Percentiles rank a stretch among this genome's conserved stretches.
Evolutionary conservation across 1,140 invertebrate genomes (phyloP).

Genomic region (Eulimnadia texana): DNA sequence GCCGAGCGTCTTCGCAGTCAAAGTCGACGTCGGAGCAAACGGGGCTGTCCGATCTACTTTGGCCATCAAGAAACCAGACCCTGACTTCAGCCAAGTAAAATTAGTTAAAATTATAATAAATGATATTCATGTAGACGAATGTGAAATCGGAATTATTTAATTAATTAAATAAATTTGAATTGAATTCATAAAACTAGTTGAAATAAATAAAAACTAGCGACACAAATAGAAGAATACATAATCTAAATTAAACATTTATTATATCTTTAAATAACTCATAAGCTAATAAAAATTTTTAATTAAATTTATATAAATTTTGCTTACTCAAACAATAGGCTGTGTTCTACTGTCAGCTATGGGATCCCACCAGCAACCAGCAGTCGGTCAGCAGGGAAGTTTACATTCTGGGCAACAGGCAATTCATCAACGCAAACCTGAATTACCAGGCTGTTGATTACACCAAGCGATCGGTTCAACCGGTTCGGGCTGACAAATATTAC

Average conservation of each 20-base stretch:
- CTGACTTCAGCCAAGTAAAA: conserved; percentile 5
- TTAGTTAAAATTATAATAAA: neutral
- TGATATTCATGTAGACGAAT: neutral
- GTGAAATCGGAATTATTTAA: too few species aligned
- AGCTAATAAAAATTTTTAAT: neutral
- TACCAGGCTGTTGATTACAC: conserved; percentile 2
- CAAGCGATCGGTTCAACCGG: neutral
- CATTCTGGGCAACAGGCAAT: conserved; percentile 1
- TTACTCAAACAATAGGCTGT: too few species aligned
- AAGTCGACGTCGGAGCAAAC: neutral
- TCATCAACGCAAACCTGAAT: conserved; percentile 2
- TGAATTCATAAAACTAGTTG: neutral
- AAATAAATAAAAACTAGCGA: neutral
- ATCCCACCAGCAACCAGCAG: neutral
- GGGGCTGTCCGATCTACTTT: neutral
- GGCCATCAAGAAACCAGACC: neutral
- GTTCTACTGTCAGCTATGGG: neutral
- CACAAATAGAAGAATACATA: neutral
- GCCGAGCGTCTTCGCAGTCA: neutral
- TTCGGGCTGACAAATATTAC: too few species aligned
- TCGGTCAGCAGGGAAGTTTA: conserved; percentile 2
- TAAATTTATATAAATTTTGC: too few species aligned
- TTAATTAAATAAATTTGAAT: too few species aligned
- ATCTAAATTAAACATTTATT: too few species aligned
- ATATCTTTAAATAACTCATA: too few species aligned